Percentiles rank a stretch among this genome's conserved stretches.
Evolutionary conservation across 2,797 vertebrate species (phyloP).

Genomic region (Alauda arvensis): DNA sequence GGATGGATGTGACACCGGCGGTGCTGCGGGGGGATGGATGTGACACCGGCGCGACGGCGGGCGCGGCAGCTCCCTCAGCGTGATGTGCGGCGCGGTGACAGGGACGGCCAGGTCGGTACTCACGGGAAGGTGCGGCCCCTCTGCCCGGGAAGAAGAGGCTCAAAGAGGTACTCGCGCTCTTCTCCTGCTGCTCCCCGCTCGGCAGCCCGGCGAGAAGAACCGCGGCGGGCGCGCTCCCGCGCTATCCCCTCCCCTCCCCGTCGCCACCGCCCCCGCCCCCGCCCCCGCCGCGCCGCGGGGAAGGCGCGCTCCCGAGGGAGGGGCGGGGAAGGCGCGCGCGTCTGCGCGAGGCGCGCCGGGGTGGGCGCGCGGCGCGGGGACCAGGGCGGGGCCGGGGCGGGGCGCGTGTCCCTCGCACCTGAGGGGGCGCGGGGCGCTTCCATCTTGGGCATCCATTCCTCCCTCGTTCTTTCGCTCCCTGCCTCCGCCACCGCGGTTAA

Average conservation of each 20-base stretch:
- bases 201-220: neutral
- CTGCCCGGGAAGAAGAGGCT: neutral
- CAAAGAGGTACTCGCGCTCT: neutral
- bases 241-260: neutral
- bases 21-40: neutral
- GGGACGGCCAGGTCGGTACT: neutral
- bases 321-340: neutral
- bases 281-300: neutral
- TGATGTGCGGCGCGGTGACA: too few species aligned
- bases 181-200: neutral
- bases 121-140: neutral
- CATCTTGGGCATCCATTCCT: neutral
- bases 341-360: neutral
- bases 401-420: neutral
- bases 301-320: conserved; percentile 3
- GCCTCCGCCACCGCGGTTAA: fast-evolving
- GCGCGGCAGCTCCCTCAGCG: neutral
- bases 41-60: neutral
- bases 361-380: neutral
- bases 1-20: neutral
- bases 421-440: neutral
- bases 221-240: neutral
- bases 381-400: neutral
- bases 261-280: neutral
- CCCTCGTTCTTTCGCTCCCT: fast-evolving